These are phyloP conservation scores for Hypomesus transpacificus DNA, from an alignment of 2,113 vertebrate species.

Conservation along the genomic window DNA sequence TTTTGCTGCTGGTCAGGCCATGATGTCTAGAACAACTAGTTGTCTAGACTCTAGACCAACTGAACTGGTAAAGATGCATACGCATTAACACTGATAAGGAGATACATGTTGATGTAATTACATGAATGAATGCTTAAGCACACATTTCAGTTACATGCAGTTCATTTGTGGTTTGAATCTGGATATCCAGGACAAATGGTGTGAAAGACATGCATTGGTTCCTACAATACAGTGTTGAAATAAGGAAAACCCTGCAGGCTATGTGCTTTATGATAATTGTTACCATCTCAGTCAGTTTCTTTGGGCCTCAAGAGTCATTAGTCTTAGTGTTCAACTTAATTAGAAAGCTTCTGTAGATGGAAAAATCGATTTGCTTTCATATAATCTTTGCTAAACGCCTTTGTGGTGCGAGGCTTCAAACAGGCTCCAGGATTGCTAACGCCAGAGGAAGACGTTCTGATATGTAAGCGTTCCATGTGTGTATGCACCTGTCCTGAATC, in stretches of 20 bases:
- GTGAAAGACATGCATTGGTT: background rate
- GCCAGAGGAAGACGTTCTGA: slow-evolving; percentile 26
- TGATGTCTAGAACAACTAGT: too few species aligned
- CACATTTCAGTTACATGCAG: background rate
- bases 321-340: slow-evolving; percentile 21
- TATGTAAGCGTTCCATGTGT: background rate
- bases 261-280: slow-evolving; percentile 11
- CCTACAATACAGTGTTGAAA: background rate
- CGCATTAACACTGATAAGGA: too few species aligned
- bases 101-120: background rate
- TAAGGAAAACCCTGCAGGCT: slow-evolving; percentile 13
- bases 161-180: background rate
- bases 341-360: slow-evolving; percentile 15
- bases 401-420: slow-evolving; percentile 19
- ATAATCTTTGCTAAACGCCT: slow-evolving; percentile 35
- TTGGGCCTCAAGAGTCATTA: background rate
- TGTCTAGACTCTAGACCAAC: too few species aligned
- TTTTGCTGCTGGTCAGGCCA: too few species aligned
- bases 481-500: background rate
- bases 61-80: too few species aligned
- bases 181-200: background rate
- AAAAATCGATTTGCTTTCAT: slow-evolving; percentile 33
- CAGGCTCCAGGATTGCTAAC: slow-evolving; percentile 40
- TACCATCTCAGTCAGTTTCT: background rate
- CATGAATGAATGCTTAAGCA: background rate